These are phyloP conservation scores for Mya arenaria DNA, from an alignment of 1,140 invertebrate species.

Conservation along the genomic window DNA sequence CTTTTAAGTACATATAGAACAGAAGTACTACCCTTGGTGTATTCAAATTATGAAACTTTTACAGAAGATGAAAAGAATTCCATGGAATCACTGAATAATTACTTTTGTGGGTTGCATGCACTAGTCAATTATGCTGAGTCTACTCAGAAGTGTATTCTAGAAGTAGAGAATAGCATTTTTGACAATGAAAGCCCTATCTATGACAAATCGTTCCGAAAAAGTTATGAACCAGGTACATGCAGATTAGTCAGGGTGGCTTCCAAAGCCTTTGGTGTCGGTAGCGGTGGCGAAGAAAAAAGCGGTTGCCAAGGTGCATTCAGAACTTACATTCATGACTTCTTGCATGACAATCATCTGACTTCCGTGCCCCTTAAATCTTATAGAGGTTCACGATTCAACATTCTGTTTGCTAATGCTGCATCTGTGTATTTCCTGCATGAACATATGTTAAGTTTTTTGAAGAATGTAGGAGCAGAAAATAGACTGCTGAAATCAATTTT, in stretches of 20 bases:
- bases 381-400: conserved; percentile 35
- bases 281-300: conserved; percentile 9
- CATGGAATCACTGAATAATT: not conserved
- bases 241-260: not conserved
- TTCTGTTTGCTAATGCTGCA: conserved; percentile 29
- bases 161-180: not conserved
- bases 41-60: conserved; percentile 16
- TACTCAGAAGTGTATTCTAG: not conserved
- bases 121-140: conserved; percentile 8
- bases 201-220: not conserved
- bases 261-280: conserved; percentile 6
- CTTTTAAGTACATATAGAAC: not conserved
- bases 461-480: conserved; percentile 16
- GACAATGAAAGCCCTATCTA: not conserved
- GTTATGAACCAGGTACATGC: not conserved
- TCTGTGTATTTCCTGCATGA: conserved; percentile 32
- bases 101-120: conserved; percentile 1
- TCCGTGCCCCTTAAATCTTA: conserved; percentile 23
- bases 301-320: conserved; percentile 27
- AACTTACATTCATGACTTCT: conserved; percentile 17
- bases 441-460: conserved; percentile 17
- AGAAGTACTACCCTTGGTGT: conserved; percentile 21
- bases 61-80: conserved; percentile 20
- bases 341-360: conserved; percentile 5
- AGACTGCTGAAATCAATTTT: conserved; percentile 27